These are phyloP conservation scores for Vireo altiloquus DNA, from an alignment of 2,113 vertebrate species.

Conservation along the genomic window DNA sequence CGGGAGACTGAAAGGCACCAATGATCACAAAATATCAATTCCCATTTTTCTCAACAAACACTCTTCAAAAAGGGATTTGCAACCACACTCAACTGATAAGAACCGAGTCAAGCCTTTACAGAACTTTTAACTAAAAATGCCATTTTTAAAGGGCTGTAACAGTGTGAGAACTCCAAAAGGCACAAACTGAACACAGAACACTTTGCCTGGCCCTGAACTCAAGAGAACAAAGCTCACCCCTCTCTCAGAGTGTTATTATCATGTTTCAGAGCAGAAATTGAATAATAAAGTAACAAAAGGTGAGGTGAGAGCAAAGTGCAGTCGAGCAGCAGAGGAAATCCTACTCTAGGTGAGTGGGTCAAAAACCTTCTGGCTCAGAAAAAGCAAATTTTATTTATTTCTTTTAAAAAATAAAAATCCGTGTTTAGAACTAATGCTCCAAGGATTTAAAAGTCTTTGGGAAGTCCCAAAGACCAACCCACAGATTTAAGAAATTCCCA, in stretches of 20 bases:
- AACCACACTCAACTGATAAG: not conserved
- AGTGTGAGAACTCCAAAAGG: not conserved
- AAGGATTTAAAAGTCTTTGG: not conserved
- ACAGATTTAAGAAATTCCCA: not conserved
- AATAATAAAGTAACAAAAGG: not conserved
- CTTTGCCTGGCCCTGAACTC: not conserved
- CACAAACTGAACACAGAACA: not conserved
- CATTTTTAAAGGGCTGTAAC: not conserved
- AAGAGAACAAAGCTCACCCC: not conserved
- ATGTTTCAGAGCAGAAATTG: not conserved
- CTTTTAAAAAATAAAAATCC: not conserved
- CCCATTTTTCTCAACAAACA: not conserved
- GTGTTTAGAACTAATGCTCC: not conserved
- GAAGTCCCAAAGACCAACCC: not conserved
- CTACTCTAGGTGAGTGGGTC: not conserved
- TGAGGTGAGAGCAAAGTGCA: not conserved
- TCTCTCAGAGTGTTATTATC: not conserved
- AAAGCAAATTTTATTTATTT: not conserved
- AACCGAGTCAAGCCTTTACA: not conserved
- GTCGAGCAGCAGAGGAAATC: not conserved
- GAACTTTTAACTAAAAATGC: not conserved
- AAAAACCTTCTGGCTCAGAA: not conserved
- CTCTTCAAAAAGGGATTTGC: not conserved
- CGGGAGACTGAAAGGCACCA: not conserved
- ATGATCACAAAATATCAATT: not conserved